Conservation (phyloP, 2,113 vertebrate species). For the Pica pica region DNA sequence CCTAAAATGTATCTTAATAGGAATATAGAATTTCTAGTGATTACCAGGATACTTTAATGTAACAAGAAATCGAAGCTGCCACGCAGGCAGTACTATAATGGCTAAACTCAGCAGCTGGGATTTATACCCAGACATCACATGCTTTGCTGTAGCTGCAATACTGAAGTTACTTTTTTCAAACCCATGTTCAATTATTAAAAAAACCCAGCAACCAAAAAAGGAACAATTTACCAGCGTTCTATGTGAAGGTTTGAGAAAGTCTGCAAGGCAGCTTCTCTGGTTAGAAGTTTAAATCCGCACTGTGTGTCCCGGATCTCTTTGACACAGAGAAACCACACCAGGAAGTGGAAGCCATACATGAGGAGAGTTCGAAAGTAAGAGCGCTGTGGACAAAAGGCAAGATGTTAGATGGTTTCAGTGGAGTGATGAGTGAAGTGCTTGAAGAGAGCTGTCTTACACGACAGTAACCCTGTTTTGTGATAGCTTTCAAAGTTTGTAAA, state of each 20-base stretch:
- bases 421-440: background rate
- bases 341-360: slow-evolving; percentile 97
- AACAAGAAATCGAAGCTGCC: background rate
- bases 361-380: slow-evolving; percentile 92
- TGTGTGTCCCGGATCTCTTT: slow-evolving; percentile 90
- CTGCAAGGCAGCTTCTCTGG: slow-evolving; percentile 84
- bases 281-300: slow-evolving; percentile 96
- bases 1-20: background rate
- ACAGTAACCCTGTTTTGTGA: background rate
- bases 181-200: background rate
- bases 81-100: background rate
- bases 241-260: slow-evolving; percentile 91
- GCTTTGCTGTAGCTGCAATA: background rate
- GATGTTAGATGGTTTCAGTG: background rate
- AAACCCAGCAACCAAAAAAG: background rate
- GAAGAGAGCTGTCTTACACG: background rate
- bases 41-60: background rate
- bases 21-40: background rate
- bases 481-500: background rate
- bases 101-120: background rate
- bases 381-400: slow-evolving; percentile 76
- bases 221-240: slow-evolving; percentile 85
- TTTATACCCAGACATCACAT: background rate
- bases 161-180: background rate
- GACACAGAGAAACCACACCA: slow-evolving; percentile 97